Percentiles rank a stretch among this genome's conserved stretches.
phyloP scores from a whole-genome alignment of 2,113 vertebrate species.

The Pelobates fuscus region DNA sequence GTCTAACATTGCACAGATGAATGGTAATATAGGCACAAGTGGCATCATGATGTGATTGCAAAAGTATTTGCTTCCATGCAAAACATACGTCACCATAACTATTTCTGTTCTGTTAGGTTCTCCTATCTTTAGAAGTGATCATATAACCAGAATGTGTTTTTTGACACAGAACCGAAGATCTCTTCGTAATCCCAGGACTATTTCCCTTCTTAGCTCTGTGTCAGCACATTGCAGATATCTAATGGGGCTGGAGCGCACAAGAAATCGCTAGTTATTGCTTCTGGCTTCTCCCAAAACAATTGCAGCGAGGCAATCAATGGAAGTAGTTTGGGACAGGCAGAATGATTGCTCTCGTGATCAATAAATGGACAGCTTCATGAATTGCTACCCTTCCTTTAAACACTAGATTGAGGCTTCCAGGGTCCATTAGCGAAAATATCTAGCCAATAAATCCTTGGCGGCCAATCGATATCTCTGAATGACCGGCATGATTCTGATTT shows the following conservation, averaged over 20 bases:
- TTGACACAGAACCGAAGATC: neutral
- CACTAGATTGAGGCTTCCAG: neutral
- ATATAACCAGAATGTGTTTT: neutral
- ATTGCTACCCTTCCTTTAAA: neutral
- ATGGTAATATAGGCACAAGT: too few species aligned
- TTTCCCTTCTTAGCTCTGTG: slow-evolving; percentile 2
- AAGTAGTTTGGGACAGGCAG: neutral
- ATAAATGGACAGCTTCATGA: slow-evolving; percentile 14
- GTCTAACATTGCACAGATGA: too few species aligned
- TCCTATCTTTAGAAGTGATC: neutral
- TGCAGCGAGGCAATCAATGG: slow-evolving; percentile 1
- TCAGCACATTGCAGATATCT: slow-evolving; percentile 15
- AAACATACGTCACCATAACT: too few species aligned
- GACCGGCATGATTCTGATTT: neutral
- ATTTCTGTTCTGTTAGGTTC: too few species aligned
- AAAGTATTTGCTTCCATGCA: too few species aligned
- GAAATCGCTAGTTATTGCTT: neutral
- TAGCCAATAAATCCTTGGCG: slow-evolving; percentile 11
- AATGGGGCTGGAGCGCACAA: slow-evolving; percentile 9
- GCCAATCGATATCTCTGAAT: slow-evolving; percentile 6
- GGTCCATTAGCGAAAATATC: slow-evolving; percentile 30
- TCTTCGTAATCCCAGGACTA: slow-evolving; percentile 6
- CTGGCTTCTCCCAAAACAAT: slow-evolving; percentile 11
- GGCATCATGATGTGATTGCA: too few species aligned
- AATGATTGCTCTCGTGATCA: slow-evolving; percentile 21